A percentile compares a stretch with the other conserved stretches of the same genome.
These are phyloP conservation scores for Leptura quadrifasciata DNA, from an alignment of 2,888 invertebrate genomes.

Conservation along the genomic window DNA sequence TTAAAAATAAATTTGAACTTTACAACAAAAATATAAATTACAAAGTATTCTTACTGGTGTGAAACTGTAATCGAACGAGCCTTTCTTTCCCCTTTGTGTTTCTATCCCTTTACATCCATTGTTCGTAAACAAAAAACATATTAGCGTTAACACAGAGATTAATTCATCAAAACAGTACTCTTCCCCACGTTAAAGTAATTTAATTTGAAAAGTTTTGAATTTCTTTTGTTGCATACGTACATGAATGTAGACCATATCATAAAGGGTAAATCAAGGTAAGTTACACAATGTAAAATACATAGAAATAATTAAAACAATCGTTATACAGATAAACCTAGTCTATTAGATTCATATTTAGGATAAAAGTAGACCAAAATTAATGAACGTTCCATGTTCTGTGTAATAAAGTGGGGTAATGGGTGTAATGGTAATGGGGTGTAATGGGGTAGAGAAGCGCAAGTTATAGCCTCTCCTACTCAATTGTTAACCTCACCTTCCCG, in stretches of 20 bases:
- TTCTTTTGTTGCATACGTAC: neutral
- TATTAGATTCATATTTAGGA: neutral
- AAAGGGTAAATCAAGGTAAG: neutral
- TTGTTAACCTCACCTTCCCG: no score
- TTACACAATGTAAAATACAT: neutral
- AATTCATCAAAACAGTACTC: slow-evolving; percentile 25
- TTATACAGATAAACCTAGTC: neutral
- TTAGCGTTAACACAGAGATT: slow-evolving; percentile 20
- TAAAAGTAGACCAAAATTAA: neutral
- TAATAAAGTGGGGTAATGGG: no score
- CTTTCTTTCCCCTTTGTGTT: slow-evolving; percentile 26
- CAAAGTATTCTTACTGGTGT: neutral
- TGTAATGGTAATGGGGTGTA: no score
- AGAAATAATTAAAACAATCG: neutral
- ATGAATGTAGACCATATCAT: neutral
- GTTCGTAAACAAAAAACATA: slow-evolving; percentile 21
- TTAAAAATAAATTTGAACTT: slow-evolving; percentile 7
- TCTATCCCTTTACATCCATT: slow-evolving; percentile 1
- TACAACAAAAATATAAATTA: slow-evolving; percentile 2
- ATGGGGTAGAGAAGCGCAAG: no score
- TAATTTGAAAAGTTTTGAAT: slow-evolving; percentile 6
- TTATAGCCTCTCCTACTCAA: no score
- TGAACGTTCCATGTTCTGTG: neutral
- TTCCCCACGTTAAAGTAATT: slow-evolving; percentile 26
- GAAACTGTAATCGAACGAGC: slow-evolving; percentile 28